Conservation (phyloP, 2,797 vertebrate genomes). For the Austrolebias charrua region DNA sequence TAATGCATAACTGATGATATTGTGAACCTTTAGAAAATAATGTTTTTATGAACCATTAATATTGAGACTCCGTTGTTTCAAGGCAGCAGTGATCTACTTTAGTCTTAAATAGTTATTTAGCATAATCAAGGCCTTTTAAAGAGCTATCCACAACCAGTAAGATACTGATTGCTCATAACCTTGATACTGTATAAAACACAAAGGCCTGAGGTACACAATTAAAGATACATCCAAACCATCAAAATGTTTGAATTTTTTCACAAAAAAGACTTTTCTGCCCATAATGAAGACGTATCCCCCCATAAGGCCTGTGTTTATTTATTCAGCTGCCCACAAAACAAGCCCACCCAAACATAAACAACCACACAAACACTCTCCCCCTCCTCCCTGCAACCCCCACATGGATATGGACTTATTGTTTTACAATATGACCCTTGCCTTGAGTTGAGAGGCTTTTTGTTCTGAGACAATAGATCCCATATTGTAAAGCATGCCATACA, state of each 20-base stretch:
- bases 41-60: too few relatives aligned
- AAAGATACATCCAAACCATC: not conserved
- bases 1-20: too few relatives aligned
- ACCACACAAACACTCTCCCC: constrained; percentile 25
- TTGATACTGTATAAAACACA: too few relatives aligned
- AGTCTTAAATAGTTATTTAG: too few relatives aligned
- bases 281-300: not conserved
- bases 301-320: not conserved
- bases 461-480: constrained; percentile 68
- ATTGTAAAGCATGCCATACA: constrained; percentile 69
- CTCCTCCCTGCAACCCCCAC: constrained; percentile 19
- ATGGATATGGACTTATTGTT: constrained; percentile 64
- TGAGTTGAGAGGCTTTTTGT: constrained; percentile 68
- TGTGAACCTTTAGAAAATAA: too few relatives aligned
- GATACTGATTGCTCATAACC: too few relatives aligned
- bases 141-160: too few relatives aligned
- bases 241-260: not conserved
- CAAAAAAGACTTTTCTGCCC: not conserved
- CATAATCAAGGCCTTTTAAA: too few relatives aligned
- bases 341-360: not conserved
- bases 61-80: too few relatives aligned
- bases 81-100: too few relatives aligned
- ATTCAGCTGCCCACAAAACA: not conserved
- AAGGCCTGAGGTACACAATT: too few relatives aligned
- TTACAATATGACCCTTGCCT: constrained; percentile 68